phyloP scores from a whole-genome alignment of 2,888 invertebrate species.

The Catocala nupta region DNA sequence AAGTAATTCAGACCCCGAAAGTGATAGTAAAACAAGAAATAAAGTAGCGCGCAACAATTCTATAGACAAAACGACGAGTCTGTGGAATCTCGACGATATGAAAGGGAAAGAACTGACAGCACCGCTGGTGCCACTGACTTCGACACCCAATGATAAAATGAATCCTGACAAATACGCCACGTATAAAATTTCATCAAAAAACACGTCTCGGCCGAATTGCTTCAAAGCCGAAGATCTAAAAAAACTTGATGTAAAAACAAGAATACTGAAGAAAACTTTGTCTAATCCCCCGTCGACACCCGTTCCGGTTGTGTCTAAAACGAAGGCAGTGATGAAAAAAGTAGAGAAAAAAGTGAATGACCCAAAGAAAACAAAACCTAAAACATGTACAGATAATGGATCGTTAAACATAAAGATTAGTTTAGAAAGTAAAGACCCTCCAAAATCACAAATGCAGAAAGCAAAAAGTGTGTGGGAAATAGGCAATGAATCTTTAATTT shows the following conservation, averaged over 20 bases:
- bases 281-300: slow-evolving; percentile 85
- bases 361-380: slow-evolving; percentile 79
- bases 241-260: slow-evolving; percentile 85
- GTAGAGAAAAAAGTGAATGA: slow-evolving; percentile 77
- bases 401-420: slow-evolving; percentile 75
- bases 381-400: slow-evolving; percentile 73
- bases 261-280: slow-evolving; percentile 85
- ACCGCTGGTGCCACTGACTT: slow-evolving; percentile 75
- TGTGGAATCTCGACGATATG: slow-evolving; percentile 88
- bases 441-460: slow-evolving; percentile 82
- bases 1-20: slow-evolving; percentile 81
- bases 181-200: slow-evolving; percentile 83
- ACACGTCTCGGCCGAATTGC: slow-evolving; percentile 71
- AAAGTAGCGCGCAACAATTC: slow-evolving; percentile 81
- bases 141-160: slow-evolving; percentile 75
- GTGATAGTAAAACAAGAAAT: slow-evolving; percentile 67
- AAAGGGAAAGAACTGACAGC: slow-evolving; percentile 82
- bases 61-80: slow-evolving; percentile 86
- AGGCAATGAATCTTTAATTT: slow-evolving; percentile 76
- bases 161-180: slow-evolving; percentile 84
- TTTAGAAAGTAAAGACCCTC: slow-evolving; percentile 70
- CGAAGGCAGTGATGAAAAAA: slow-evolving; percentile 78
- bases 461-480: slow-evolving; percentile 87
- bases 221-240: slow-evolving; percentile 81
- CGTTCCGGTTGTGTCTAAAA: slow-evolving; percentile 81